Percentiles rank a stretch among this genome's conserved stretches.
Evolutionary conservation across 1,140 invertebrate species (phyloP).

Genomic region (Nephila pilipes): DNA sequence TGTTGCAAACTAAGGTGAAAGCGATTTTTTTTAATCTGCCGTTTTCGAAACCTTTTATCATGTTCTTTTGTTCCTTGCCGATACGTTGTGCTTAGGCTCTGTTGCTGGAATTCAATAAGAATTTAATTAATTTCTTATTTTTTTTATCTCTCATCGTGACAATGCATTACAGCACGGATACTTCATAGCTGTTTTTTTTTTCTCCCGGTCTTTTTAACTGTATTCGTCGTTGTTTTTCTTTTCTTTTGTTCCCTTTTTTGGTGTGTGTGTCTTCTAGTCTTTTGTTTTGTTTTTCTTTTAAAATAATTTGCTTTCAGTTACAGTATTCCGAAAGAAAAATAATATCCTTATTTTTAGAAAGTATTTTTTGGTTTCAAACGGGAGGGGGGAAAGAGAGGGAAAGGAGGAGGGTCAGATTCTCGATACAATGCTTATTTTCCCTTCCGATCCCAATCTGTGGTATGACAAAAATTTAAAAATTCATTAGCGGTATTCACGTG

Average conservation of each 20-base stretch:
- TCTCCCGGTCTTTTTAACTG: neutral
- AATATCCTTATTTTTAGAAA: neutral
- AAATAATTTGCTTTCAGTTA: conserved; percentile 23
- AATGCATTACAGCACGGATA: neutral
- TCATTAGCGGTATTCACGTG: conserved; percentile 31
- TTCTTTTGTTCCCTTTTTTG: neutral
- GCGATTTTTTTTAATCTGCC: conserved; percentile 68
- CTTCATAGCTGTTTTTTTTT: conserved; percentile 8
- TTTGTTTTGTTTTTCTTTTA: conserved; percentile 22
- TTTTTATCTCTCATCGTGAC: conserved; percentile 8
- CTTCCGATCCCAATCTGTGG: neutral
- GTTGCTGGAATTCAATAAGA: conserved; percentile 51
- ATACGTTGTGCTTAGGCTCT: neutral
- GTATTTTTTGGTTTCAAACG: neutral
- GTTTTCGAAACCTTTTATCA: conserved; percentile 68
- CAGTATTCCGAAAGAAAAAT: neutral
- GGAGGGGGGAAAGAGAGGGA: no score
- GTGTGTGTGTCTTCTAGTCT: neutral
- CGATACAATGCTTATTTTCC: neutral
- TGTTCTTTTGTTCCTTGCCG: conserved; percentile 62
- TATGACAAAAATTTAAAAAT: conserved; percentile 16
- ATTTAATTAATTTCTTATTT: conserved; percentile 72
- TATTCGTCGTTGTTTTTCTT: neutral
- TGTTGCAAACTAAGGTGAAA: conserved; percentile 72
- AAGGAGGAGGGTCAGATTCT: neutral